Evolutionary conservation across 2,888 invertebrate species (phyloP), one percentile per base, ranked within the genome.

Genomic region (Sisyra nigra): DNA sequence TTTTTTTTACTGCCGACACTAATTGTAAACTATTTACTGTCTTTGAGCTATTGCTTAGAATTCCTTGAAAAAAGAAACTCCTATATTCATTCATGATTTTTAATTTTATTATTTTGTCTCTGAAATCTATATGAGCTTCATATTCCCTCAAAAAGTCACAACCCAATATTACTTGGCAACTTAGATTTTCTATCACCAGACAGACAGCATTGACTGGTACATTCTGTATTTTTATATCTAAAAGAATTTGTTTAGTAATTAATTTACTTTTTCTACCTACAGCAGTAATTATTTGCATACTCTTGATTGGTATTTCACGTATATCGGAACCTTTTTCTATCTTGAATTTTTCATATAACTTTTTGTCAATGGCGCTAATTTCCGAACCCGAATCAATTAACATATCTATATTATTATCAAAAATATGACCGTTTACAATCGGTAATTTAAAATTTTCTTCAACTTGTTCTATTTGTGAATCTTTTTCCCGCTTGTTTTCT

Each of bases 71-170:
- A 31, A 5, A 3, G 32, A 31, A 3, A 3, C 11, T 2, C 11
- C 11, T 31, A 2, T 31, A 31, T 5, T 31, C 32, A 31, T 35
- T 35, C 2, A 3, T 35, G 3, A 35, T 14, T 6, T 35, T 14
- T 3, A 35, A 7, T 7, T 35, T 6, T 4, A 39, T 1, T 2
- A 2, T 3, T 3, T 15, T 10, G 2, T 18, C 7, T 24, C 3
- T 5, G 3, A 24, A 39, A 15, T 39, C 4, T 24, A 39, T 39
- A 19, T 11, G 3, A 10, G 24, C 39, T n/a, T 19, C 10, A 19
- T 39, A 15, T 39, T 39, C 39, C 5, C 9, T 39, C 1, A 39
- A 39, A 18, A 18, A 39, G 14, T 39, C 39, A 19, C 11, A 19
- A 19, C 39, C 39, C n/a, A 39, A n/a, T 4, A 39, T 15, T 7